Evolutionary conservation across 2,797 vertebrate genomes (phyloP).

Genomic region (Tapera naevia): DNA sequence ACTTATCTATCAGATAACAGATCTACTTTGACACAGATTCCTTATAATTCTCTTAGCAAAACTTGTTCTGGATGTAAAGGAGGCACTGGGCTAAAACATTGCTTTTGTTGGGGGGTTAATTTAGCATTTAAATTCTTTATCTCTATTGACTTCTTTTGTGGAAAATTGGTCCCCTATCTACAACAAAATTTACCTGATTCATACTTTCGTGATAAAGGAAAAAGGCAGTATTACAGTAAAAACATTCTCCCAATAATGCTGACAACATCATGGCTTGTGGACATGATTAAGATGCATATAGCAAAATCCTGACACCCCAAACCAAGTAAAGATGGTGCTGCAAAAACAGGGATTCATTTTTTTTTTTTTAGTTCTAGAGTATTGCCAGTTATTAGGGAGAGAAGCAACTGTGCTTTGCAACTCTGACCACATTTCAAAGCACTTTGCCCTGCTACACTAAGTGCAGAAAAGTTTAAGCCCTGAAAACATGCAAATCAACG

Average conservation of each 20-base stretch:
- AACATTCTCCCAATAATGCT: background rate
- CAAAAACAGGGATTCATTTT: background rate
- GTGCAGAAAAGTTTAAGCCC: background rate
- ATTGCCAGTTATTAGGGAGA: background rate
- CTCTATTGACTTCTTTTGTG: slow-evolving; percentile 9
- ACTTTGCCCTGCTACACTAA: background rate
- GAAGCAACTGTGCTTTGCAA: background rate
- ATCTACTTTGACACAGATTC: background rate
- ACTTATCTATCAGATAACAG: slow-evolving; percentile 13
- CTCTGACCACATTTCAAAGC: background rate
- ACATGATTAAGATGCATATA: background rate
- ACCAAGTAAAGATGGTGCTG: background rate
- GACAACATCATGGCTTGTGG: background rate
- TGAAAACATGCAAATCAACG: background rate
- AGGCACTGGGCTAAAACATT: background rate
- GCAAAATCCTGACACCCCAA: background rate
- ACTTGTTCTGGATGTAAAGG: background rate
- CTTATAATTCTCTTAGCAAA: slow-evolving; percentile 9
- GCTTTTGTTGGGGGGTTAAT: slow-evolving; percentile 18
- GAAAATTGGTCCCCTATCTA: background rate
- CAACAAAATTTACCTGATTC: slow-evolving; percentile 2
- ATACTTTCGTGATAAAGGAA: background rate
- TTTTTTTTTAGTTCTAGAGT: background rate
- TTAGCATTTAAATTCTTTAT: slow-evolving; percentile 35
- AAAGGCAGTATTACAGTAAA: background rate